Evolutionary conservation across 2,797 vertebrate species (phyloP).

Genomic region (Bucorvus abyssinicus): DNA sequence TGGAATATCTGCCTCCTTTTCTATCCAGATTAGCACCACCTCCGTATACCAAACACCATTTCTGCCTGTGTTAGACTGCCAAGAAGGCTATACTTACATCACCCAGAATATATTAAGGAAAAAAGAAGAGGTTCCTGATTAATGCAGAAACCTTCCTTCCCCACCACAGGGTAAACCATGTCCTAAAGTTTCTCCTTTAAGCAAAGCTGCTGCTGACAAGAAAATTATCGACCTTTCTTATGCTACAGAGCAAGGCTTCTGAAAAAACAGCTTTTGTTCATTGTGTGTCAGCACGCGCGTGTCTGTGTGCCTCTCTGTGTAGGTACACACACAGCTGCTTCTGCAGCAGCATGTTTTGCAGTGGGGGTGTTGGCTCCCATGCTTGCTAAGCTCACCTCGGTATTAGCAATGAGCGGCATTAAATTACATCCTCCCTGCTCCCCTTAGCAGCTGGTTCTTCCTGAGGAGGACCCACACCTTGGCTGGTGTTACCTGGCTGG

Average conservation of each 20-base stretch:
- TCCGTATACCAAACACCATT: background rate
- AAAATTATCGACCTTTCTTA: background rate
- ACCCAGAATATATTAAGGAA: background rate
- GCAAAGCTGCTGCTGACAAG: background rate
- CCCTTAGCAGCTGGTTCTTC: background rate
- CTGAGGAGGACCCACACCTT: background rate
- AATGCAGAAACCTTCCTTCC: background rate
- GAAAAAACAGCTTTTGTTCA: background rate
- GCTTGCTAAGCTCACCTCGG: background rate
- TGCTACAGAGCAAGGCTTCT: background rate
- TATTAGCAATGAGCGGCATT: rapidly evolving
- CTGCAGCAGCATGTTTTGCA: background rate
- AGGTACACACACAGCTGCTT: rapidly evolving
- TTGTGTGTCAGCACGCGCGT: rapidly evolving
- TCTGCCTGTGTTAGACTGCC: background rate
- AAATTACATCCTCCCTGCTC: background rate
- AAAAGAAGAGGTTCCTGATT: background rate
- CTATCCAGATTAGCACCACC: background rate
- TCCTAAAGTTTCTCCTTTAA: background rate
- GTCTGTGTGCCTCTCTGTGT: rapidly evolving
- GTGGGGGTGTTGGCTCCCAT: rapidly evolving
- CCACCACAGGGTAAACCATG: background rate
- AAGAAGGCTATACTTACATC: background rate
- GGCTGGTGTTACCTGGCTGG: background rate
- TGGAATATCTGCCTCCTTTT: background rate